Evolutionary conservation across 2,888 invertebrate species (phyloP).

Genomic region (Conistra vaccinii): DNA sequence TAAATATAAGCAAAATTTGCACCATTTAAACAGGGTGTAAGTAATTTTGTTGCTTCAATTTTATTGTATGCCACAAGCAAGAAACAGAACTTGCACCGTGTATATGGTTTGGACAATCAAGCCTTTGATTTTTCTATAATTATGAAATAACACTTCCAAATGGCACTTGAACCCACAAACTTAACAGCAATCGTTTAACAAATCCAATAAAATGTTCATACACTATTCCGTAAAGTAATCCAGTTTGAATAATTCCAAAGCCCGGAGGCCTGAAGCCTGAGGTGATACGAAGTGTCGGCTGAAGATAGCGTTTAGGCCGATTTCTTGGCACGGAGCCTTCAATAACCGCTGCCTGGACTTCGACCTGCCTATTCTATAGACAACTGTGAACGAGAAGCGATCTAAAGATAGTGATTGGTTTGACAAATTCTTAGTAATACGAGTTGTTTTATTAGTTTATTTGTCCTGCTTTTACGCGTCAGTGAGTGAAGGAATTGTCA

Average conservation of each 20-base stretch:
- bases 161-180: not conserved
- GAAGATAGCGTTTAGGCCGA: conserved; percentile 80
- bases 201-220: conserved; percentile 55
- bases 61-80: not conserved
- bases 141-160: not conserved
- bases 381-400: conserved; percentile 28
- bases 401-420: conserved; percentile 52
- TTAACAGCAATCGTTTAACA: conserved; percentile 9
- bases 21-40: not conserved
- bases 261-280: conserved; percentile 67
- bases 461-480: conserved; percentile 34
- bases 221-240: conserved; percentile 70
- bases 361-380: conserved; percentile 65
- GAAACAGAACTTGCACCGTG: not conserved
- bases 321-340: conserved; percentile 82
- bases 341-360: conserved; percentile 69
- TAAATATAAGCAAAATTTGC: not conserved
- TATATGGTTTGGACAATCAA: not conserved
- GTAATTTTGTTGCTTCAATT: not conserved
- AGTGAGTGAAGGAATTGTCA: conserved; percentile 10
- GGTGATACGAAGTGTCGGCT: conserved; percentile 72
- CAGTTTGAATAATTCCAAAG: conserved; percentile 76
- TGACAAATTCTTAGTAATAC: conserved; percentile 42
- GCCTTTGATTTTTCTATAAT: not conserved
- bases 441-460: conserved; percentile 44